Base-by-base conservation (phyloP, 2,113 vertebrate genomes). In the Sylvilagus bachmani region DNA sequence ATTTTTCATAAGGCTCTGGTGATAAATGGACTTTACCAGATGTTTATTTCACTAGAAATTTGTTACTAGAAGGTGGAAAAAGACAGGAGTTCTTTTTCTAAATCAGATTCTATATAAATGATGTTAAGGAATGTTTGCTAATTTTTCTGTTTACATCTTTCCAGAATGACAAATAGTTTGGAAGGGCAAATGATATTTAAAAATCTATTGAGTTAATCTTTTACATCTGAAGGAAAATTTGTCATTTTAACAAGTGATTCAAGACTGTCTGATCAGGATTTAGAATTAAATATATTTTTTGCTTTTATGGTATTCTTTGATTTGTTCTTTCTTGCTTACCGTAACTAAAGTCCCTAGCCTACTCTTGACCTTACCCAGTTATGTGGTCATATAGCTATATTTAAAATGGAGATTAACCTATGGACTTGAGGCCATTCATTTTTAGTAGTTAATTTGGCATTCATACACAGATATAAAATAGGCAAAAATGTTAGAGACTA, bases 31-130 rank as follows among this genome's bases (percentile, higher is more conserved):
- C 69, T 64, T 81, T 51, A 44, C 22, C 38, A 36, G 74, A 55
- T 75, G 75, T 58, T 89, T 91, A 86, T 67, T 77, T 86, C 64
- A 49, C n/a, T 81, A 77, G 29, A 89, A 89, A 77, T 71, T 36
- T 49, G 70, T 77, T 55, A 38, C 73, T 69, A 64, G 25, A 90
- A 51, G 62, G 31, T 80, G 51, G 38, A 31, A 9, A 55, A 90
- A 14, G 31, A 14, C 24, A 96, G 70, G 31, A 91, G 11, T 24
- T 77, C 71, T 27, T 94, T 84, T 88, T 73, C 55, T 10, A 71
- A 71, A 58, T 83, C 11, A 83, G 7, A 78, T 24, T 66, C 53
- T 90, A 29, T 55, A 51, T 51, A 71, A 90, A 78, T 87, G 24
- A 82, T 80, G 36, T n/a, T 66, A 91, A 86, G 7, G 14, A 81